Evolutionary conservation across 2,113 vertebrate genomes (phyloP).

Genomic region (Trachemys scripta): DNA sequence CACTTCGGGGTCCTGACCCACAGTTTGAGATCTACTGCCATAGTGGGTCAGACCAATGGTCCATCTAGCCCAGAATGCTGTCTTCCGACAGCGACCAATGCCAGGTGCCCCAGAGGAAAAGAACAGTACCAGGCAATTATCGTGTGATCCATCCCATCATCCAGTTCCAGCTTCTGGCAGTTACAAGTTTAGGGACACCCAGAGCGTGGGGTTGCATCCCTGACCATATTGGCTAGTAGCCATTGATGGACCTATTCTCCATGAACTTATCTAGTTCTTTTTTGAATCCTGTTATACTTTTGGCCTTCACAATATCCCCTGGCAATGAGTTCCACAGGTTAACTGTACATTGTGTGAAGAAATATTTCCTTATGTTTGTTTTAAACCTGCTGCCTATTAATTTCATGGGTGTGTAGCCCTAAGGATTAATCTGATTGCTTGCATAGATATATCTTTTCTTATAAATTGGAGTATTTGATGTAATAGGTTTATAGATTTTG

Average conservation of each 20-base stretch:
- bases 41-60: neutral
- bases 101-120: neutral
- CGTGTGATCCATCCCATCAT: no score
- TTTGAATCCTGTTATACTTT: neutral
- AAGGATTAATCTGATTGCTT: no score
- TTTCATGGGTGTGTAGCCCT: neutral
- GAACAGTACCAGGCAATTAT: neutral
- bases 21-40: no score
- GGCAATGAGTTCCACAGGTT: neutral
- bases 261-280: neutral
- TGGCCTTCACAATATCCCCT: neutral
- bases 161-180: neutral
- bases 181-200: no score
- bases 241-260: neutral
- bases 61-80: neutral
- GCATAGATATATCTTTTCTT: no score
- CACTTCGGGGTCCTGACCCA: no score
- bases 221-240: no score
- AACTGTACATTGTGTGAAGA: neutral
- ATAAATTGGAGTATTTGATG: no score
- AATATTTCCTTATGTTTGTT: neutral
- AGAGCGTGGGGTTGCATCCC: no score
- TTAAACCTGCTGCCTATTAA: neutral
- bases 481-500: no score
- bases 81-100: neutral